Conservation (phyloP, 2,113 vertebrate species). For the Rhineura floridana region DNA sequence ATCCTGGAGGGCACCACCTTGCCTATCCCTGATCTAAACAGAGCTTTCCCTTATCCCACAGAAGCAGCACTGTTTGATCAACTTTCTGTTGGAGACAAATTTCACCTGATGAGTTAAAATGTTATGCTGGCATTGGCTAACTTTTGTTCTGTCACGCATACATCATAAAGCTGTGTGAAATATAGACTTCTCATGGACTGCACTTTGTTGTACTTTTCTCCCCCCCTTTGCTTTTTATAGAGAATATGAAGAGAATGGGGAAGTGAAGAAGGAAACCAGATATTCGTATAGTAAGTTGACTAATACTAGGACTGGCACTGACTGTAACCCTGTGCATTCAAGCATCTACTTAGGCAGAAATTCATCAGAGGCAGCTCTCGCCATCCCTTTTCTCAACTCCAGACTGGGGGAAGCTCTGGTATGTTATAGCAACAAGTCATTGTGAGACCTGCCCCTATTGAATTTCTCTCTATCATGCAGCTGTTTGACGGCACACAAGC, state of each 20-base stretch:
- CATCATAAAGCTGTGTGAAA: not conserved
- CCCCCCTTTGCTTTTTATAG: constrained; percentile 69
- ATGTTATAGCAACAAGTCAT: not conserved
- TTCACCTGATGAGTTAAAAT: not conserved
- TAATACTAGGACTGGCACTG: not conserved
- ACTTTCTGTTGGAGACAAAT: not conserved
- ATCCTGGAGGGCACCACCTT: not conserved
- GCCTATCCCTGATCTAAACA: not conserved
- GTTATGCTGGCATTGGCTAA: not conserved
- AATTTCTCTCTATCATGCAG: not conserved
- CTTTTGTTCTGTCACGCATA: not conserved
- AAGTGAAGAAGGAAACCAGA: constrained; percentile 90
- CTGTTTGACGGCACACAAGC: not conserved
- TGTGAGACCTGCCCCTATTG: not conserved
- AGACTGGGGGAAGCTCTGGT: not conserved
- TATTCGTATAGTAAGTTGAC: constrained; percentile 92
- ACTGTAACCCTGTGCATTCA: not conserved
- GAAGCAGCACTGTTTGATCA: not conserved
- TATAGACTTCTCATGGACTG: not conserved
- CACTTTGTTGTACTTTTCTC: not conserved
- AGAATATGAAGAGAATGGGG: constrained; percentile 88
- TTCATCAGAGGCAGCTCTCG: not conserved
- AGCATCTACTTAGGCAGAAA: not conserved
- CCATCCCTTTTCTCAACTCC: no score
- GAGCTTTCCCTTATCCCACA: not conserved